Evolutionary conservation across 1,140 invertebrate genomes (phyloP), one percentile per base, ranked within the genome.

Genomic region (Drosophila repleta): DNA sequence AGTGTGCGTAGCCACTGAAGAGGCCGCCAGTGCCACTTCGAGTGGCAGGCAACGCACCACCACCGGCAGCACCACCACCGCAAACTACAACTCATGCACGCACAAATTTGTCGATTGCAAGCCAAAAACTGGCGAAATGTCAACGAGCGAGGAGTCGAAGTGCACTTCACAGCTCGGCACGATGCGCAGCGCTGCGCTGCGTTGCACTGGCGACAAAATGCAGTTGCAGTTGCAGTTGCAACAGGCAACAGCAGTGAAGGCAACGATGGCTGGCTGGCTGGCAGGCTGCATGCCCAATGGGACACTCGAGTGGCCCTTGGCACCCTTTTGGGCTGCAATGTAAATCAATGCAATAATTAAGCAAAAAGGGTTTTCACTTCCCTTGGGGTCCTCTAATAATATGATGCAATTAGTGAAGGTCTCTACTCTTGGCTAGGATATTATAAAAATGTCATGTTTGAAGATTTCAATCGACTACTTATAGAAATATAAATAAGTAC

Each of bases 321-420:
- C 61, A 65, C 76, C 76, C 65, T 69, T 74, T 35, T 3, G 6
- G 35, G 32, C 65, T 74, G 70, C 82, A 61, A 67, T 82, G 63
- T 69, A 76, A 87, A 85, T 85, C 82, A 85, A 88, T 85, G 83
- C 82, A 87, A 88, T 85, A 85, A 85, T 85, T 85, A 85, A 85
- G 82, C 81, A 57, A 43, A 57, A 57, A 57, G 10, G 3, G 10
- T 43, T 10, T 55, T 24, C 52, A 3, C 52, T 55, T 18, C 32
- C 32, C 0, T 35, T 35, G 10, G 32, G 32, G 11, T 35, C 3
- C 32, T 35, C 32, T 13, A 35, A 35, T 13, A 11, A 11, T 35
- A 35, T 35, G 32, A 35, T 35, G 11, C 32, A 35, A 35, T 35
- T 35, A 13, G 32, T 35, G 32, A 32, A 32, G 7, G 6, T 24